Base-by-base conservation (phyloP, 2,113 vertebrate genomes). In the Siniperca chuatsi region DNA sequence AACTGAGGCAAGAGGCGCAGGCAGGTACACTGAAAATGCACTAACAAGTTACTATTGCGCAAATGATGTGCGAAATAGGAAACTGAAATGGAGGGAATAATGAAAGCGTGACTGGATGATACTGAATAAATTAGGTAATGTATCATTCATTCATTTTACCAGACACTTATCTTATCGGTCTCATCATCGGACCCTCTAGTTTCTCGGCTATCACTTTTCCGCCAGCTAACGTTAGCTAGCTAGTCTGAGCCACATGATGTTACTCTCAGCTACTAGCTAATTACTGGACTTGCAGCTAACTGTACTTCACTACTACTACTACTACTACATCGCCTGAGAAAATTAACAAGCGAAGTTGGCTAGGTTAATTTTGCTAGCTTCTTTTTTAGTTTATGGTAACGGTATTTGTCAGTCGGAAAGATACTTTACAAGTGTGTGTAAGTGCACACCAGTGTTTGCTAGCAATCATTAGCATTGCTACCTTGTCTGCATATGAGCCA, bases 381-480 rank as follows among this genome's bases (percentile, higher is more conserved):
- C 0, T 4, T 15, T 16, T 35, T 12, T 25, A 6, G 2, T 23
- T 15, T 23, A 21, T 42, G 21, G 1, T 18, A n/a, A 42, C 8
- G 6, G 21, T 23, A 0, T 71, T 6, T 6, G 1, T 23, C 16
- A 9, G 13, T 40, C 9, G 62, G 4, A 42, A 12, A 37, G 0
- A n/a, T 8, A 18, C 37, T 8, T 40, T 16, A 58, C 21, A 64
- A 8, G 9, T 44, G 42, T 40, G 25, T 69, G 8, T n/a, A 4
- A 37, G 48, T 54, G 21, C 55, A 57, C 13, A n/a, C 18, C 40
- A 78, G 71, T 40, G 57, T 82, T 55, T 66, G 85, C 65, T 90
- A 76, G 48, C 44, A 58, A 8, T 20, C 2, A 33, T 87, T 87
- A 90, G 86, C 89, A 68, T 44, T 44, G 88, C 90, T 92, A 92